Evolutionary conservation across 2,888 invertebrate genomes (phyloP), one percentile per base, ranked within the genome.

Genomic region (Melinaea menophilus): DNA sequence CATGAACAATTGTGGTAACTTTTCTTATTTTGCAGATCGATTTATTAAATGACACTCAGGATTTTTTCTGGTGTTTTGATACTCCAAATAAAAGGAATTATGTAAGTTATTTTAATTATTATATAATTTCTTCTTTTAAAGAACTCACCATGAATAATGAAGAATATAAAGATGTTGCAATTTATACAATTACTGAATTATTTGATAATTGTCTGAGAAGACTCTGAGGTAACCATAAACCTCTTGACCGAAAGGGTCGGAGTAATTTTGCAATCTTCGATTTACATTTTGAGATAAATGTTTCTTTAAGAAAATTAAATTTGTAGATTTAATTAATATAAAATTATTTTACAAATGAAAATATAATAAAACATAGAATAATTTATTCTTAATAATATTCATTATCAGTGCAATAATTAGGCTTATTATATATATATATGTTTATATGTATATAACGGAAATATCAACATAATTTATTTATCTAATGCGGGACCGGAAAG

Each of bases 401-500:
- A 22, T 22, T 1, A 22, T 22, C 22, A 22, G 22, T 22, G 22
- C 22, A 22, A 22, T 22, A 22, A 22, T 22, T 22, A 22, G 22
- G 1, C 22, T 22, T 22, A 22, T 22, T 22, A 22, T 22, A 22
- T 22, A 22, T 22, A 22, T 22, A 22, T 22, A 22, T 22, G 1
- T 22, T 1, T 22, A 22, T 22, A 22, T 22, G 1, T 22, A 22
- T 22, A 22, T 22, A 22, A 22, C 22, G 22, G 81, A 80, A 80
- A 79, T 80, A 79, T 82, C 83, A 88, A 86, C 84, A 22, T 22
- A 22, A 22, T 22, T 22, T 22, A 22, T 22, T 22, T 22, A 22
- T 22, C 22, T 22, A 22, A 22, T 22, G 22, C 80, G 88, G 86
- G 87, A 89, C 85, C 88, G 86, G 85, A 88, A 90, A 89, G 86